A percentile compares a stretch with the other conserved stretches of the same genome.
phyloP scores from a whole-genome alignment of 2,797 vertebrate species.

The Rhabdophis nuchalis region DNA sequence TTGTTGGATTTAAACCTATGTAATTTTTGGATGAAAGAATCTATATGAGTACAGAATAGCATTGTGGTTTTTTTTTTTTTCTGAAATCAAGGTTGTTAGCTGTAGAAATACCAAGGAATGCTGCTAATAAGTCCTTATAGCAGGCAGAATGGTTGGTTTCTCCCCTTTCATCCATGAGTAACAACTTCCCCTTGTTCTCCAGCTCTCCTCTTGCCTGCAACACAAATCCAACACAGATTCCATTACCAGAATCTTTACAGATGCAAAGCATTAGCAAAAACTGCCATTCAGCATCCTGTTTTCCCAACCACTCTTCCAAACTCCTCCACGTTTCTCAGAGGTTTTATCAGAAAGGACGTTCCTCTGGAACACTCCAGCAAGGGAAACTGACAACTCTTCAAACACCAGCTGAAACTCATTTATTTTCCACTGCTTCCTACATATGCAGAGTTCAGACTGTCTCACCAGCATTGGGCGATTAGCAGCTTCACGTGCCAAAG shows the following conservation, averaged over 20 bases:
- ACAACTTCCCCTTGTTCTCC: slow-evolving; percentile 52
- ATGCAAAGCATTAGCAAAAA: slow-evolving; percentile 62
- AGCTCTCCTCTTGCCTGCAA: slow-evolving; percentile 46
- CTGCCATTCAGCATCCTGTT: slow-evolving; percentile 70
- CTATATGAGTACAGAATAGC: slow-evolving; percentile 39
- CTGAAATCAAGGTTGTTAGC: slow-evolving; percentile 27
- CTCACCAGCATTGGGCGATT: slow-evolving; percentile 59
- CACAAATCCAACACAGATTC: not conserved
- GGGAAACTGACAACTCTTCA: slow-evolving; percentile 68
- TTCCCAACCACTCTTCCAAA: slow-evolving; percentile 67
- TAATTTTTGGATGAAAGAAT: slow-evolving; percentile 25
- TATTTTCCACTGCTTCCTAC: slow-evolving; percentile 68
- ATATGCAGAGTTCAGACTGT: slow-evolving; percentile 66
- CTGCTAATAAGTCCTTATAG: slow-evolving; percentile 8
- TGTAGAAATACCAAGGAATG: slow-evolving; percentile 41
- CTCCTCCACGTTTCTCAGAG: slow-evolving; percentile 74
- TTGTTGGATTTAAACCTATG: slow-evolving; percentile 17
- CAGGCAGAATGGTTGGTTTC: slow-evolving; percentile 40
- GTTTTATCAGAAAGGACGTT: slow-evolving; percentile 68
- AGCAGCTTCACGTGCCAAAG: slow-evolving; percentile 50
- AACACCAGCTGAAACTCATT: slow-evolving; percentile 76
- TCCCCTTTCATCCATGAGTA: slow-evolving; percentile 54
- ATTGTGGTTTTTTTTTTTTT: slow-evolving; percentile 36
- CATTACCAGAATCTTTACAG: slow-evolving; percentile 54
- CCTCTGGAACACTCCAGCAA: slow-evolving; percentile 67